Evolutionary conservation across 1,140 invertebrate species (phyloP), one percentile per base, ranked within the genome.

Genomic region (Cataglyphis hispanica): DNA sequence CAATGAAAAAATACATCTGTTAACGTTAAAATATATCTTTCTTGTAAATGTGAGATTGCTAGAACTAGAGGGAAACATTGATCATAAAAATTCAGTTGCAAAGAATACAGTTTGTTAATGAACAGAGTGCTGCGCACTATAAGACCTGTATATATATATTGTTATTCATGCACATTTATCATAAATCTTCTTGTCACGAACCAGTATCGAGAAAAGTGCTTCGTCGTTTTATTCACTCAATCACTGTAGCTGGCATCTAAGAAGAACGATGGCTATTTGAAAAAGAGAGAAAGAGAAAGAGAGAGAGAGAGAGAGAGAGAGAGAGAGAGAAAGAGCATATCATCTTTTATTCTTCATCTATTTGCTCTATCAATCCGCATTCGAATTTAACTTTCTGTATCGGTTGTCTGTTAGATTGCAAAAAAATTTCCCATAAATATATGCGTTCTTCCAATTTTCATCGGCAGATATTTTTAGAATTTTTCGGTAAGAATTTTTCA

Each of bases 221-320:
- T 72, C 70, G 70, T 64, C 58, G 37, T 83, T 84, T 70, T 72
- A n/a, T 60, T 87, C 34, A 77, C 25, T 64, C 72, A 88, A 85
- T 88, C 53, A 60, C 53, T 80, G 81, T 11, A n/a, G 10, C 25
- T 60, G 60, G 56, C 60, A 40, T 11, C 40, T 16, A 7, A 53
- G 22, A 87, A 85, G 87, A 87, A 77, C 76, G 74, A 88, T 88
- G 74, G 27, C 50, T 25, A 61, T 83, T 70, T 37, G n/a, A 25
- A 6, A 40, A 56, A 84, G 27, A 43, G 4, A 3, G 31, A 31
- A 31, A 31, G 31, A 31, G 31, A 31, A 31, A 31, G 27, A 31
- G 27, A 31, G 27, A 31, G 2, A 31, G 31, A 70, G 11, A 31
- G 27, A 43, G 16, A 31, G 31, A 31, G 4, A 31, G 27, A 31